phyloP scores from a whole-genome alignment of 2,797 vertebrate species.

The Dallia pectoralis region DNA sequence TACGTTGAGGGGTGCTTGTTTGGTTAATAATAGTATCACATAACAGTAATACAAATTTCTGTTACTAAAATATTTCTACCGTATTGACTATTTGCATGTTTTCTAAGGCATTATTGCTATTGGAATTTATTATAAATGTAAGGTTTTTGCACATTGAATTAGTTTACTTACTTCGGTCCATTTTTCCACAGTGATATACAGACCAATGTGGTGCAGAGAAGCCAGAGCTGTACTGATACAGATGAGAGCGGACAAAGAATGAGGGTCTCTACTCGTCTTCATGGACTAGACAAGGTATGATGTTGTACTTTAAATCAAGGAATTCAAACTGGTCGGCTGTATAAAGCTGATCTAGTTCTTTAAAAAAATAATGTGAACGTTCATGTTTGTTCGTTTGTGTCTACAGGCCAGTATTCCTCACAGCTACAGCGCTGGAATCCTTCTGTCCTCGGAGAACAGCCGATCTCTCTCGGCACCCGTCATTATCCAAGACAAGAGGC shows the following conservation, averaged over 20 bases:
- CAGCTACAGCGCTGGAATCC: slow-evolving; percentile 80
- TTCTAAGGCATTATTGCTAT: not conserved
- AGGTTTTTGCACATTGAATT: not conserved
- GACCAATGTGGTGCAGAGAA: slow-evolving; percentile 79
- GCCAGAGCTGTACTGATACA: slow-evolving; percentile 88
- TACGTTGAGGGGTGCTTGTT: not conserved
- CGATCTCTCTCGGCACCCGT: slow-evolving; percentile 87
- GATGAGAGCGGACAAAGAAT: slow-evolving; percentile 80
- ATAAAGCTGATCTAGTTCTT: not conserved
- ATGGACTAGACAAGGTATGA: slow-evolving; percentile 54
- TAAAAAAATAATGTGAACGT: not conserved
- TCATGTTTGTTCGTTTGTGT: not conserved
- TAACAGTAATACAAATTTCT: not conserved
- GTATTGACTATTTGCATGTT: not conserved
- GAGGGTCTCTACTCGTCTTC: slow-evolving; percentile 44
- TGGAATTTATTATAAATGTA: not conserved
- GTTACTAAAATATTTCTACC: not conserved
- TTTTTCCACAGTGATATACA: slow-evolving; percentile 49
- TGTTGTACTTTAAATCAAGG: not conserved
- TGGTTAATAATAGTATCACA: not conserved
- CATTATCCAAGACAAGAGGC: slow-evolving; percentile 75
- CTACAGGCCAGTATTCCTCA: slow-evolving; percentile 63
- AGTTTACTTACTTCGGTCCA: not conserved
- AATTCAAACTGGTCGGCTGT: not conserved
- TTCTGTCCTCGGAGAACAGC: slow-evolving; percentile 88